Percentiles rank a stretch among this genome's conserved stretches.
Evolutionary conservation across 1,140 invertebrate species (phyloP).

Genomic region (Brachionus paranguensis): DNA sequence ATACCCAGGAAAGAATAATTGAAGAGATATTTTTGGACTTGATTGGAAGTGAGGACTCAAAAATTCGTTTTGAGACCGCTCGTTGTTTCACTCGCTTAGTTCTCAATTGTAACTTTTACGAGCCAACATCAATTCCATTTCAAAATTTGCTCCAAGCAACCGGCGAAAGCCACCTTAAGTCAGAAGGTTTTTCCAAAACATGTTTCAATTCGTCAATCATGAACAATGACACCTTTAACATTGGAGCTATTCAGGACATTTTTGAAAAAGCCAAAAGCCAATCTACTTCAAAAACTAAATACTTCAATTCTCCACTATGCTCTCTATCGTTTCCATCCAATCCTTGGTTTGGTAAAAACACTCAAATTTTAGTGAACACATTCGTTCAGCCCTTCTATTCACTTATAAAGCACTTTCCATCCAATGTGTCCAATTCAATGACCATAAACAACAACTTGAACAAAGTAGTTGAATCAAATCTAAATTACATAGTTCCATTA

Average conservation of each 20-base stretch:
- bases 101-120: not conserved
- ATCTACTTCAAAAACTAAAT: not conserved
- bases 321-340: not conserved
- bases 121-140: not conserved
- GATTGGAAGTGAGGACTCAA: slow-evolving; percentile 68
- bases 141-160: slow-evolving; percentile 9
- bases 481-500: slow-evolving; percentile 21
- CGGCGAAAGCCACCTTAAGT: not conserved
- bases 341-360: not conserved
- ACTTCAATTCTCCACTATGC: not conserved
- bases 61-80: slow-evolving; percentile 68
- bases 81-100: slow-evolving; percentile 65
- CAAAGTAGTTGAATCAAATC: slow-evolving; percentile 9
- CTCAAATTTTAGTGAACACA: slow-evolving; percentile 3
- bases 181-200: not conserved
- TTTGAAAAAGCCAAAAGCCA: not conserved
- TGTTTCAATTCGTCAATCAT: not conserved
- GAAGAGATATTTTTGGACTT: slow-evolving; percentile 62
- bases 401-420: slow-evolving; percentile 7
- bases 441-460: not conserved
- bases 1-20: slow-evolving; percentile 62
- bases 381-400: slow-evolving; percentile 33
- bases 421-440: not conserved
- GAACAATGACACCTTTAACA: slow-evolving; percentile 1
- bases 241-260: not conserved